Conservation (phyloP, 2,888 invertebrate species). For the Drosophila falleni region DNA sequence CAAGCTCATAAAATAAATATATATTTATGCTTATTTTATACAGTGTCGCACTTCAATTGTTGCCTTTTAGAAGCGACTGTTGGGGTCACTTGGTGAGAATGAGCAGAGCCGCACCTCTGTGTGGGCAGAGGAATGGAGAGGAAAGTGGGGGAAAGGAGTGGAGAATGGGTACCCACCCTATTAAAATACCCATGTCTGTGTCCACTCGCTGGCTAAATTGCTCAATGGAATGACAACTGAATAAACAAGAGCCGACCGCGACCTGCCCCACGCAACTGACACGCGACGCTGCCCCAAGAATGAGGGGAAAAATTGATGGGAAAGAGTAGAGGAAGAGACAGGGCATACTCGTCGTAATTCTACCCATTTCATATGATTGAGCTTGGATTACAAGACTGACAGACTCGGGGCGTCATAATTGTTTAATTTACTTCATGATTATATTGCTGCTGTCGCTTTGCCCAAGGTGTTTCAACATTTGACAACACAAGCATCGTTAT, state of each 20-base stretch:
- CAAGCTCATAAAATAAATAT: constrained; percentile 34
- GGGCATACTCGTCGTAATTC: constrained; percentile 33
- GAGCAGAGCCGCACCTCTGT: constrained; percentile 46
- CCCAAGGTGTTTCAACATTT: constrained; percentile 53
- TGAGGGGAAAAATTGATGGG: not conserved
- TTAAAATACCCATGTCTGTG: constrained; percentile 23
- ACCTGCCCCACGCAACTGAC: constrained; percentile 77
- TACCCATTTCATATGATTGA: constrained; percentile 62
- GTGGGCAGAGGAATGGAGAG: not conserved
- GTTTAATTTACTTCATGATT: constrained; percentile 70
- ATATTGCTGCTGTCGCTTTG: constrained; percentile 17
- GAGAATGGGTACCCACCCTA: constrained; percentile 24
- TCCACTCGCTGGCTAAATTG: constrained; percentile 49
- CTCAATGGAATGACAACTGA: constrained; percentile 62
- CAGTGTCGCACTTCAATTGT: constrained; percentile 51
- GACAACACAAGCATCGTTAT: constrained; percentile 37
- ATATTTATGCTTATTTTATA: constrained; percentile 22
- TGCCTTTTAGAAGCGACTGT: constrained; percentile 39
- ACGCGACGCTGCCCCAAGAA: constrained; percentile 56
- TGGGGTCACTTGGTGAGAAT: constrained; percentile 42
- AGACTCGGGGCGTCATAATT: constrained; percentile 65
- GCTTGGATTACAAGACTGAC: constrained; percentile 58
- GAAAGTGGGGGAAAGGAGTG: not conserved
- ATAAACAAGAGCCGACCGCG: constrained; percentile 62
- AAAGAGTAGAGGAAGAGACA: not conserved